Conservation (phyloP, 2,113 vertebrate species). For the Etheostoma cragini region DNA sequence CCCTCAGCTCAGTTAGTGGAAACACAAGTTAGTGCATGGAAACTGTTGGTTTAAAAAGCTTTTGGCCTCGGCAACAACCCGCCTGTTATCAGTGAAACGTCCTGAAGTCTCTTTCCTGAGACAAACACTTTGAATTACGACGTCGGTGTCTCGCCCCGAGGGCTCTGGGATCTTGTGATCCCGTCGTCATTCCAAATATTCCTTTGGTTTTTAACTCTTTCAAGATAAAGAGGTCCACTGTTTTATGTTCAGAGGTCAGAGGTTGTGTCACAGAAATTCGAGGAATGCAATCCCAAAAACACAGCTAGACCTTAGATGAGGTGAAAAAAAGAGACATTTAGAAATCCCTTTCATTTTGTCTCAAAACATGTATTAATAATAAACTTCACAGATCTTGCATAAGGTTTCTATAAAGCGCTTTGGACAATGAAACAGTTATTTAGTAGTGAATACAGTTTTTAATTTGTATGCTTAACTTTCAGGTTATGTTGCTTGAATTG, state of each 20-base stretch:
- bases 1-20: neutral
- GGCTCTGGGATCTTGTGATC: slow-evolving; percentile 42
- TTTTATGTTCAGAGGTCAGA: neutral
- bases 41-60: slow-evolving; percentile 26
- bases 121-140: slow-evolving; percentile 40
- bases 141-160: neutral
- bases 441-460: neutral
- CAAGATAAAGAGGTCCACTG: neutral
- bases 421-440: too few species aligned
- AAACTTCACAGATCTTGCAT: neutral
- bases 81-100: slow-evolving; percentile 38
- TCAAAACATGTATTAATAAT: neutral
- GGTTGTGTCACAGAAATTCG: neutral
- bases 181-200: slow-evolving; percentile 1
- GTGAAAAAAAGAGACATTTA: neutral
- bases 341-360: neutral
- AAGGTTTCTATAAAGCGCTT: neutral
- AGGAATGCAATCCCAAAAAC: neutral
- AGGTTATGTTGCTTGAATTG: neutral
- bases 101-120: slow-evolving; percentile 9
- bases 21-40: slow-evolving; percentile 25
- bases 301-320: neutral
- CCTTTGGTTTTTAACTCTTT: neutral
- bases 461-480: neutral
- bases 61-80: neutral